These are phyloP conservation scores for Sycophila sp. DNA, from an alignment of 1,140 invertebrate species.

Conservation along the genomic window DNA sequence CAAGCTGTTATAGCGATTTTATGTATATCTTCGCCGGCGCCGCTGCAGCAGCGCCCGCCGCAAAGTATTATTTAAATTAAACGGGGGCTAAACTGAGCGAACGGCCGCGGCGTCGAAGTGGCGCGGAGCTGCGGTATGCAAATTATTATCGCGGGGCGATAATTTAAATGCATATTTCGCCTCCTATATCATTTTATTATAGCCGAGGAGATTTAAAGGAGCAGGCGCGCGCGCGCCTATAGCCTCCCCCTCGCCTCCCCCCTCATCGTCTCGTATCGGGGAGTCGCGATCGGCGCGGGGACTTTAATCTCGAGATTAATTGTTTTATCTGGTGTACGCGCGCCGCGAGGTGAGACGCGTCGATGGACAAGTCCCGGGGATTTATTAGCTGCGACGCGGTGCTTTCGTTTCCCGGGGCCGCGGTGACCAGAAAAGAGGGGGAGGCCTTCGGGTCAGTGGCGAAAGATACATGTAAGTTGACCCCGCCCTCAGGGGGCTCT, in stretches of 20 bases:
- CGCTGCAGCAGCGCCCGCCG: slow-evolving; percentile 54
- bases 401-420: neutral
- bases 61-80: slow-evolving; percentile 69
- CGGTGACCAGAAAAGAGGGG: neutral
- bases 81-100: slow-evolving; percentile 68
- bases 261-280: neutral
- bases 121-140: slow-evolving; percentile 58
- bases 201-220: no score
- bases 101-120: slow-evolving; percentile 45
- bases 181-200: slow-evolving; percentile 69
- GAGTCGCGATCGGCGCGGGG: no score
- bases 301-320: no score
- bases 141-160: slow-evolving; percentile 68
- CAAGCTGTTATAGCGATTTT: slow-evolving; percentile 69
- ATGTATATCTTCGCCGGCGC: slow-evolving; percentile 64
- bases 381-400: slow-evolving; percentile 49
- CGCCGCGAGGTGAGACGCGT: no score
- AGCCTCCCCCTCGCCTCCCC: no score
- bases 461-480: slow-evolving; percentile 68
- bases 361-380: no score
- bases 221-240: no score
- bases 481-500: slow-evolving; percentile 66
- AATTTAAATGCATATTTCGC: slow-evolving; percentile 69
- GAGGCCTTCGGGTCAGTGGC: slow-evolving; percentile 62
- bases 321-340: no score